Percentiles rank a stretch among this genome's conserved stretches.
Evolutionary conservation across 2,113 vertebrate species (phyloP).

Genomic region (Ia io): DNA sequence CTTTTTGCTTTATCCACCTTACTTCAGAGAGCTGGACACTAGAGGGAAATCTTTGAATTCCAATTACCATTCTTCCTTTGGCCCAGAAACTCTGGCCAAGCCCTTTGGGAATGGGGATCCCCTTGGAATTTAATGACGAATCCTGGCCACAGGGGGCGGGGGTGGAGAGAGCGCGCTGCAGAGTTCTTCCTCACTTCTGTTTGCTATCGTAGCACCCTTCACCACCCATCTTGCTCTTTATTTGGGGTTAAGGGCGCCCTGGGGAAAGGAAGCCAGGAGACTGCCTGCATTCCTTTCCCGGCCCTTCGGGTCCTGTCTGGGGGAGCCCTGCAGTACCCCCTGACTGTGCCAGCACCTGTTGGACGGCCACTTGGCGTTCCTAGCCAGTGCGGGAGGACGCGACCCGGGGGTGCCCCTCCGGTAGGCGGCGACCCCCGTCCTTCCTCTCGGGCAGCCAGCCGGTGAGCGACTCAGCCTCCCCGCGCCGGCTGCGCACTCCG

Average conservation of each 20-base stretch:
- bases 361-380: constrained; percentile 81
- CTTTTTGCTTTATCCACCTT: background rate
- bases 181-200: background rate
- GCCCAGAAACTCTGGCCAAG: background rate
- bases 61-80: background rate
- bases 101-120: background rate
- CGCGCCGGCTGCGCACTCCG: background rate
- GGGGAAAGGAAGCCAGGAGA: background rate
- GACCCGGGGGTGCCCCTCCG: background rate
- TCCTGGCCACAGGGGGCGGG: background rate
- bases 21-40: background rate
- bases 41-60: background rate
- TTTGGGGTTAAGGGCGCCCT: constrained; percentile 16
- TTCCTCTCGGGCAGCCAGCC: background rate
- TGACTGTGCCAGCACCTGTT: constrained; percentile 90
- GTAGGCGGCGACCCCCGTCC: background rate
- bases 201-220: background rate
- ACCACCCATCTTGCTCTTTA: background rate
- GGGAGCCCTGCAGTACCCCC: constrained; percentile 72
- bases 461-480: background rate
- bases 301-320: constrained; percentile 64
- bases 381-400: background rate
- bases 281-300: background rate
- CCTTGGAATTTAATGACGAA: background rate
- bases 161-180: background rate